These are phyloP conservation scores for Marmota monax DNA, from an alignment of 2,113 vertebrate species.

Conservation along the genomic window DNA sequence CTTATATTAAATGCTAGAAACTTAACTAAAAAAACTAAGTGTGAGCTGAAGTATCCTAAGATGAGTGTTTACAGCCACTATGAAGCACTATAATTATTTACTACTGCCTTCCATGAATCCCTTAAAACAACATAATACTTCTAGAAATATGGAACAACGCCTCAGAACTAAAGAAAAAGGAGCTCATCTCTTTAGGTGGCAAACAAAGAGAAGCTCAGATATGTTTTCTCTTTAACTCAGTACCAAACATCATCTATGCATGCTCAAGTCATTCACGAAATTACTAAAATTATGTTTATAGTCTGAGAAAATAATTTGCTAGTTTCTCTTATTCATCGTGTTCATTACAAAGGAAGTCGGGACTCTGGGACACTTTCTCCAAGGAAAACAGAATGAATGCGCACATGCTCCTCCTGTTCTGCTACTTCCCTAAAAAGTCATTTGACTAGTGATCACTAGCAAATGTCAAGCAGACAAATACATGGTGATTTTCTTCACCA, in stretches of 20 bases:
- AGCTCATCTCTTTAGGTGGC: not conserved
- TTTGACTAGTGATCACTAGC: not conserved
- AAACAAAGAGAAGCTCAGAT: not conserved
- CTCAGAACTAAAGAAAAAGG: not conserved
- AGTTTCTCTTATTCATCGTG: not conserved
- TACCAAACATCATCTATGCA: not conserved
- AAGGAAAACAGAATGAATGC: not conserved
- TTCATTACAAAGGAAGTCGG: not conserved
- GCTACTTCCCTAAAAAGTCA: not conserved
- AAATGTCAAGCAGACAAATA: constrained; percentile 30
- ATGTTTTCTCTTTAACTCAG: not conserved
- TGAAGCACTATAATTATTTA: not conserved
- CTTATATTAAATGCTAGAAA: not conserved
- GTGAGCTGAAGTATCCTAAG: not conserved
- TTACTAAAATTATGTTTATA: not conserved
- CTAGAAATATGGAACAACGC: not conserved
- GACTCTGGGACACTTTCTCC: not conserved
- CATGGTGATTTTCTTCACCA: not conserved
- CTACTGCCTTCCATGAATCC: not conserved
- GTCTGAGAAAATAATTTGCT: not conserved
- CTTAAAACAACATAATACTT: not conserved
- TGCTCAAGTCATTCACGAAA: not conserved
- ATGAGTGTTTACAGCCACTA: not conserved
- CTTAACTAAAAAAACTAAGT: not conserved
- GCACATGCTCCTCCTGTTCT: not conserved